Evolutionary conservation across 2,888 invertebrate species (phyloP), one percentile per base, ranked within the genome.

Genomic region (Ormyrus thymus): DNA sequence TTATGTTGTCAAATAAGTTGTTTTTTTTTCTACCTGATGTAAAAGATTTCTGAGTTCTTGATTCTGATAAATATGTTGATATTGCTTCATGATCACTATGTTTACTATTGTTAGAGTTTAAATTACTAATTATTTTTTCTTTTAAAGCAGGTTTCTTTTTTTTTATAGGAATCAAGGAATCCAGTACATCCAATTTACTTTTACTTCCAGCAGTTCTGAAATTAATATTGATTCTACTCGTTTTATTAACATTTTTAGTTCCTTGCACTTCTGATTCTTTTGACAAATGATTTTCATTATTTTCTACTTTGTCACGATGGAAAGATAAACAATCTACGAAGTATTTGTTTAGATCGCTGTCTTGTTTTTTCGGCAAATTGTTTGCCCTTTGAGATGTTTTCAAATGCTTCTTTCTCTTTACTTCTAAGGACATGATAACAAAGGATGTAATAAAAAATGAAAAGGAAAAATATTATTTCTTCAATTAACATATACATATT

Each of bases 1-100:
- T 78, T 6, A 81, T 70, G 50, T 73, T 78, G 13, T 73, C 65
- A 13, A 81, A 81, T 43, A 78, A 8, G 55, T 80, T 29, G 56
- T 55, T 75, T 61, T 65, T 80, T 7, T 65, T 81, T 71, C 62
- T 77, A n/a, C 61, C 59, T 0, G 79, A 79, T 10, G 62, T 9
- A 13, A 56, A 29, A 68, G 45, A 73, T 15, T 71, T 79, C 56
- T 65, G 72, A 8, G 50, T 48, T 11, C 50, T 78, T 45, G 7
- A 11, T 15, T 29, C 11, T 9, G 69, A 71, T 46, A 55, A 69
- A 10, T 2, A n/a, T 46, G 51, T 50, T 15, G 58, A 11, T 53
- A 29, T 58, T 55, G 10, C 9, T 10, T 46, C 11, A 11, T 74
- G 46, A 62, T 55, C 58, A 13, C n/a, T 62, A 48, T 61, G 15